Evolutionary conservation across 2,888 invertebrate genomes (phyloP).

Genomic region (Heteromyza rotundicornis): DNA sequence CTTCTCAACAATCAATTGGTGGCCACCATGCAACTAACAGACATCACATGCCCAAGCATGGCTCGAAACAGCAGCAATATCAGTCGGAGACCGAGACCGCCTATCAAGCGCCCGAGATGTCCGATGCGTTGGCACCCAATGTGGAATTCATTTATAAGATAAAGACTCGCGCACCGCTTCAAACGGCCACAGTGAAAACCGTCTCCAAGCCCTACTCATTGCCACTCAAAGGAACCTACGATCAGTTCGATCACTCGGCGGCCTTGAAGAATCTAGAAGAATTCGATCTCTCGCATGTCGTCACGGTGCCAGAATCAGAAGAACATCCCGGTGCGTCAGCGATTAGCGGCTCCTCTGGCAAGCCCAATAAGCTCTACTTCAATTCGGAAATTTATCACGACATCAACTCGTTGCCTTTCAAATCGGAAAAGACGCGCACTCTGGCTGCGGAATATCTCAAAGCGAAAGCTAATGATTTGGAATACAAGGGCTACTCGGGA

Average conservation of each 20-base stretch:
- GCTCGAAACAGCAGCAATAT: conserved; percentile 32
- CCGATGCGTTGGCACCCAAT: conserved; percentile 54
- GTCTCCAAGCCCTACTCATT: conserved; percentile 53
- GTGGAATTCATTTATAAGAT: conserved; percentile 61
- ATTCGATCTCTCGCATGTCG: conserved; percentile 57
- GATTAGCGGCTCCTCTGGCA: conserved; percentile 23
- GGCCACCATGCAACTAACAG: conserved; percentile 1
- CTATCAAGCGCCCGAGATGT: conserved; percentile 46
- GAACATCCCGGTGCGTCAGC: conserved; percentile 25
- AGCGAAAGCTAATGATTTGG: conserved; percentile 37
- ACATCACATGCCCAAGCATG: conserved; percentile 31
- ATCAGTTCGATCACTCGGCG: conserved; percentile 59
- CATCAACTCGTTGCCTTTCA: conserved; percentile 59
- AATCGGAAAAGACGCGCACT: conserved; percentile 46
- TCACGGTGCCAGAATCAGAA: conserved; percentile 46
- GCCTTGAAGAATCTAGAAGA: conserved; percentile 59
- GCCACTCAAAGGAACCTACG: conserved; percentile 42
- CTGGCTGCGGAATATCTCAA: conserved; percentile 42
- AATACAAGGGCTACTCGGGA: conserved; percentile 56
- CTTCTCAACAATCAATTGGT: conserved; percentile 13
- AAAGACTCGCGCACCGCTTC: conserved; percentile 55
- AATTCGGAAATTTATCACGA: conserved; percentile 61
- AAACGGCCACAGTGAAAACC: conserved; percentile 57
- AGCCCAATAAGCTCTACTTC: conserved; percentile 56
- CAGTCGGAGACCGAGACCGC: conserved; percentile 47